phyloP scores from a whole-genome alignment of 2,888 invertebrate genomes.

The Argyresthia albistria region DNA sequence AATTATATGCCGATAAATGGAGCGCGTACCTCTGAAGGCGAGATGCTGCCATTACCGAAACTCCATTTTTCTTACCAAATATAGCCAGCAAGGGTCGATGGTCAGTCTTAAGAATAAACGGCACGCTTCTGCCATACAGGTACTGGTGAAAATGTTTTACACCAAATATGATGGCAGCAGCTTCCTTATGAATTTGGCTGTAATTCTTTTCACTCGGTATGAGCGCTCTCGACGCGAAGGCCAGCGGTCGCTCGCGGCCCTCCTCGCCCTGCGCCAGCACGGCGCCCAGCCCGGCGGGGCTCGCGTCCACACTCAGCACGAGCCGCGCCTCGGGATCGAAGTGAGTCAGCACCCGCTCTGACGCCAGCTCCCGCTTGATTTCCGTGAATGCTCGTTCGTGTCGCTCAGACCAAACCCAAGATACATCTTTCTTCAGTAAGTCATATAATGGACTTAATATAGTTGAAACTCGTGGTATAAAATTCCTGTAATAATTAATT shows the following conservation, averaged over 20 bases:
- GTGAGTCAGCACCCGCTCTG: background rate
- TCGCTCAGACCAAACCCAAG: slow-evolving; percentile 9
- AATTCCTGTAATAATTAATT: slow-evolving; percentile 12
- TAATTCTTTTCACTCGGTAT: slow-evolving; percentile 15
- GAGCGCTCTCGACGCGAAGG: slow-evolving; percentile 14
- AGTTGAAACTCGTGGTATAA: slow-evolving; percentile 9
- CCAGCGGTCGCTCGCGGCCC: slow-evolving; percentile 5
- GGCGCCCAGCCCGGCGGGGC: background rate
- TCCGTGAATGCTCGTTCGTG: background rate
- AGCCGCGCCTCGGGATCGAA: background rate
- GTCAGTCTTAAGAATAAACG: slow-evolving; percentile 16
- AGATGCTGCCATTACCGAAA: slow-evolving; percentile 19
- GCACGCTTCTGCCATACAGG: slow-evolving; percentile 14
- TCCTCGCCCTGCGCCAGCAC: background rate
- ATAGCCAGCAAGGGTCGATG: slow-evolving; percentile 19
- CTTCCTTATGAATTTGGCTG: slow-evolving; percentile 19
- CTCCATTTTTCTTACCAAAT: slow-evolving; percentile 16
- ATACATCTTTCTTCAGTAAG: slow-evolving; percentile 4
- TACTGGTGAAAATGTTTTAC: slow-evolving; percentile 17
- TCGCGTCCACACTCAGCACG: slow-evolving; percentile 2
- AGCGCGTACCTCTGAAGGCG: slow-evolving; percentile 19
- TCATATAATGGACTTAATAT: slow-evolving; percentile 9
- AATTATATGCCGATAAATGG: slow-evolving; percentile 18
- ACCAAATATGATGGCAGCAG: slow-evolving; percentile 18
- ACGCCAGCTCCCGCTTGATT: background rate